Percentiles rank a stretch among this genome's conserved stretches.
Evolutionary conservation across 2,888 invertebrate species (phyloP).

Genomic region (Nomada ferruginata): DNA sequence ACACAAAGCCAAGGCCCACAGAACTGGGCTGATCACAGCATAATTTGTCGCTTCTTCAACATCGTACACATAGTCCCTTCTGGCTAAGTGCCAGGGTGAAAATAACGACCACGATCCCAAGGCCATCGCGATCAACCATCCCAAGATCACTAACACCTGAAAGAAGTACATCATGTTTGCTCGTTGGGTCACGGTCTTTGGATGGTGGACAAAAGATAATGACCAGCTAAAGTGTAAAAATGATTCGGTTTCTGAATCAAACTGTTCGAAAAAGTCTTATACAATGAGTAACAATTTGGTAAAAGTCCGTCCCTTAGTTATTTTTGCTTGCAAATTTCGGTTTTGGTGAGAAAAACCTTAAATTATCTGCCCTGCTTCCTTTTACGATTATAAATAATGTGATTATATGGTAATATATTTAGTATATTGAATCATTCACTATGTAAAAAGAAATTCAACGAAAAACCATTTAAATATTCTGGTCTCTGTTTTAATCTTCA

Average conservation of each 20-base stretch:
- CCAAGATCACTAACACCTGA: constrained; percentile 85
- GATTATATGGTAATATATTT: no score
- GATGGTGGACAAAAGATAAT: not conserved
- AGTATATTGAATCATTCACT: no score
- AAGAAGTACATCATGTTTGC: constrained; percentile 43
- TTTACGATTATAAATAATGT: no score
- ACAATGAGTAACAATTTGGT: no score
- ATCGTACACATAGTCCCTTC: constrained; percentile 87
- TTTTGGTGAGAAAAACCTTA: no score
- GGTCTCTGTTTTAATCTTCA: not conserved
- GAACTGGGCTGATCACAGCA: constrained; percentile 88
- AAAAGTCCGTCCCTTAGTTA: no score
- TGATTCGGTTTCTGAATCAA: not conserved
- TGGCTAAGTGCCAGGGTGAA: constrained; percentile 87
- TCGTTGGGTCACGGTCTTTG: constrained; percentile 19
- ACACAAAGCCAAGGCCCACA: constrained; percentile 86
- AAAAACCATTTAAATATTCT: not conserved
- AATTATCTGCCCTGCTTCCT: no score
- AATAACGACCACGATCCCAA: constrained; percentile 86
- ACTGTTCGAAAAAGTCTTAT: no score
- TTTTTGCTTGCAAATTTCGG: no score
- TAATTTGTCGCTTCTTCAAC: constrained; percentile 87
- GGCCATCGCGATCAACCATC: constrained; percentile 85
- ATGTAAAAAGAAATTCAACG: no score
- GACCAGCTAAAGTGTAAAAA: not conserved